Base-by-base conservation (phyloP, 53 echinoderm and acorn worm species). In the Zoroaster sp. region DNA sequence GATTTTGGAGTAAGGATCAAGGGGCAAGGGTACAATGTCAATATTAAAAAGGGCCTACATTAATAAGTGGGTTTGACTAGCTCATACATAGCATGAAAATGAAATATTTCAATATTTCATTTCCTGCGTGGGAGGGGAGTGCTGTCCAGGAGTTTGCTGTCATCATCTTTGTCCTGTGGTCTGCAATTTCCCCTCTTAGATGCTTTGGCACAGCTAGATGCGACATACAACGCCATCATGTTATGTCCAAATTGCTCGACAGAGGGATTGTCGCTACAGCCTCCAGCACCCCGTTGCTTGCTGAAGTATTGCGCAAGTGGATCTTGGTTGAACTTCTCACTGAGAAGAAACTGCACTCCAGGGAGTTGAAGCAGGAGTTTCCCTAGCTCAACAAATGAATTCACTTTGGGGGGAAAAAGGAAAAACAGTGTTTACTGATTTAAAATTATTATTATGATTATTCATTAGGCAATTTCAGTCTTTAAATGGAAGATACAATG, bases 261-360 rank as follows among this genome's bases (percentile, higher is more conserved):
- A 5, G 20, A 15, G 18, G 51, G 78, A 30, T 77, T 77, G 51
- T 44, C 51, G 78, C 6, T 77, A 15, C 30, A 4, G 2, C 78
- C 46, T 28, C 78, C 51, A 49, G 47, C 52, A 49, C 78, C 78
- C 20, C 51, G 78, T 20, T 80, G 80, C 28, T 77, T 77, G 28
- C 78, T 80, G n/a, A 80, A 80, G 37, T 80, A 65, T 65, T 63
- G 38, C 66, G 28, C 80, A 3, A 80, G 66, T 14, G 63, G 66
- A 63, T 80, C 80, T 80, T 80, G 80, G 31, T 33, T 59, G n/a
- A 80, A 36, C 37, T 80, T 80, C 31, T 63, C 80, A n/a, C 39
- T 63, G 14, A 80, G 65, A 1, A 80, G 39, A 63, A 59, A 63
- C 66, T 65, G 10, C 20, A 80, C 80, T 9, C 65, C 80, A 4